Base-by-base conservation (phyloP, 1,140 invertebrate genomes). In the Microplitis demolitor region DNA sequence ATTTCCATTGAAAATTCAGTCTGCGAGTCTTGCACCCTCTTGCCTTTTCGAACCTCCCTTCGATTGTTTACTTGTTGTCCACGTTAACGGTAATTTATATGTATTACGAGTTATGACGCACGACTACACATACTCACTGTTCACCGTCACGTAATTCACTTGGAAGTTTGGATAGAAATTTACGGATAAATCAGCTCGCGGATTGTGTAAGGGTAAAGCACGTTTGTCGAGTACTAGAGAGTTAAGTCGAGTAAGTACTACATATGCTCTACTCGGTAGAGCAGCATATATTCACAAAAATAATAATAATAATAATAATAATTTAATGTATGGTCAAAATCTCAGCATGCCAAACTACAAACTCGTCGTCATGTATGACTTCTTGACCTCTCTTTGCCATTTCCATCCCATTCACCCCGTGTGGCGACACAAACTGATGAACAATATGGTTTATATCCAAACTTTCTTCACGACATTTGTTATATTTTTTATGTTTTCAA, bases 81-180 rank as follows among this genome's bases (percentile, higher is more conserved):
- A 33, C 63, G 53, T 69, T 62, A 34, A 58, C 63, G 37, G 61
- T 71, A 71, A 74, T 45, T 45, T 45, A 45, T 45, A 45, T 74
- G 64, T 53, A 74, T 71, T 69, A 74, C 69, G 69, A 74, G 64
- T 64, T 74, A 74, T 67, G 69, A 73, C 60, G 37, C 53, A 69
- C n/a, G 66, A 54, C 60, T 73, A 68, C 54, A 73, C 66, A 24
- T 24, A 56, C 50, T 45, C 34, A 45, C 39, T 9, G 39, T 8
- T 24, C 39, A 68, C 50, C 31, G 35, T 56, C 68, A 58, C 56
- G 39, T 74, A 70, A 71, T 71, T 74, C 64, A 71, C 73, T 68
- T 66, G 24, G 34, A 71, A 74, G 71, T 56, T 71, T 68, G 56
- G 54, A 37, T 45, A 45, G 39, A 33, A 63, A 71, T 71, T 71